A percentile compares a stretch with the other conserved stretches of the same genome.
These are phyloP conservation scores for Lycopodina hypogea DNA, from an alignment of 37 sponge, comb jelly and placozoan genomes.

Conservation along the genomic window DNA sequence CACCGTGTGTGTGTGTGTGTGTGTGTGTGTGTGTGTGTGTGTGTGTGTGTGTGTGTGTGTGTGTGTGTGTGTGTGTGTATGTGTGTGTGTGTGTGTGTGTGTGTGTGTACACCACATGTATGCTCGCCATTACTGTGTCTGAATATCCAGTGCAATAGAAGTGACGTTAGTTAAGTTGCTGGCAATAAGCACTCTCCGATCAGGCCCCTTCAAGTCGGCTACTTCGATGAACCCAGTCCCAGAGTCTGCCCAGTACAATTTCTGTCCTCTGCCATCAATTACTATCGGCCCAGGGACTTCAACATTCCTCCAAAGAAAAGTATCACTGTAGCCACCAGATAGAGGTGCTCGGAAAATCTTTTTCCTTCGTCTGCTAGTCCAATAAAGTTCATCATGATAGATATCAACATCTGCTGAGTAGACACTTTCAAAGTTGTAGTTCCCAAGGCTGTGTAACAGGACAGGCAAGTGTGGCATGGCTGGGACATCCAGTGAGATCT, in stretches of 20 bases:
- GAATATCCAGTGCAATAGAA: constrained; percentile 18
- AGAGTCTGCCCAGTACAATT: constrained; percentile 70
- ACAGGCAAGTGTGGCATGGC: constrained; percentile 7
- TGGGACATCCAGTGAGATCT: constrained; percentile 26
- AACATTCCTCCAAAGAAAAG: background rate
- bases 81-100: too few species aligned
- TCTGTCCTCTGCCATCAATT: constrained; percentile 78
- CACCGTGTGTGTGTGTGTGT: too few species aligned
- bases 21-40: too few species aligned
- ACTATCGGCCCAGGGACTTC: constrained; percentile 44
- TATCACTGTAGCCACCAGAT: background rate
- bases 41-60: too few species aligned
- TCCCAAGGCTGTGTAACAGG: too few species aligned
- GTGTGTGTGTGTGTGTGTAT: too few species aligned
- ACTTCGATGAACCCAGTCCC: constrained; percentile 52
- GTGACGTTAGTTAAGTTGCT: background rate
- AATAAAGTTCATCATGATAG: constrained; percentile 24
- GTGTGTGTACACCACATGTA: too few species aligned
- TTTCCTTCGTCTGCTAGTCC: constrained; percentile 12
- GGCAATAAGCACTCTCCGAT: constrained; percentile 29
- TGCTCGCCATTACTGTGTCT: constrained; percentile 35
- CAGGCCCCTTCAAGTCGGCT: constrained; percentile 32
- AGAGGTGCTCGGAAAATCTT: constrained; percentile 33
- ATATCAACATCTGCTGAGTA: constrained; percentile 43
- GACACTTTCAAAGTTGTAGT: constrained; percentile 6